Conservation (phyloP, 2,888 invertebrate species). For the Drosophila hamatofila region DNA sequence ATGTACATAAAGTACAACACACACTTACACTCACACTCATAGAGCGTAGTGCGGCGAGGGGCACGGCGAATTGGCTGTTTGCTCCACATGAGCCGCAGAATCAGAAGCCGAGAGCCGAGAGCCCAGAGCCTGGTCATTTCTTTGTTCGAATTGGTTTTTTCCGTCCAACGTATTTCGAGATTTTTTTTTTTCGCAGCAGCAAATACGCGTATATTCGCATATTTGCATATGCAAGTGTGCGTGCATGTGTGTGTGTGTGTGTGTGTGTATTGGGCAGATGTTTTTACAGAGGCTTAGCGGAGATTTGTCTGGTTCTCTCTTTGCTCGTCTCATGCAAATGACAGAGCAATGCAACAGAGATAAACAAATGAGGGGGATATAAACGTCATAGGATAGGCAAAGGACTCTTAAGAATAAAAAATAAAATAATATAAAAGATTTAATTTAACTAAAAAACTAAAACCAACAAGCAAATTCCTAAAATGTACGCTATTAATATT, state of each 20-base stretch:
- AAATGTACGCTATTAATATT: too few relatives aligned
- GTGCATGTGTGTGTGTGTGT: conserved; percentile 21
- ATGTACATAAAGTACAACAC: conserved; percentile 78
- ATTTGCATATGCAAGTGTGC: conserved; percentile 18
- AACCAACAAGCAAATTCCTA: too few relatives aligned
- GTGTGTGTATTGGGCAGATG: conserved; percentile 66
- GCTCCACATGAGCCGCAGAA: conserved; percentile 57
- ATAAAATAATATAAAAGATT: too few relatives aligned
- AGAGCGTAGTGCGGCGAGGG: conserved; percentile 9
- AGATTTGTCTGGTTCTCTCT: conserved; percentile 62
- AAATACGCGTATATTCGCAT: conserved; percentile 19
- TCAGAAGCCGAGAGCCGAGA: conserved; percentile 60
- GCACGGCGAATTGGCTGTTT: conserved; percentile 10
- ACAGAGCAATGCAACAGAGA: conserved; percentile 35
- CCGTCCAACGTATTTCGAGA: conserved; percentile 60
- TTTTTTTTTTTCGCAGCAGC: conserved; percentile 20
- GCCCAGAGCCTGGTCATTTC: conserved; percentile 78
- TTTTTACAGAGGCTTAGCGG: conserved; percentile 65
- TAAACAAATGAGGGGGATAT: conserved; percentile 14
- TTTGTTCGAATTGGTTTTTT: conserved; percentile 78
- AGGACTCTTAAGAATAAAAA: conserved; percentile 6
- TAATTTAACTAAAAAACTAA: too few relatives aligned
- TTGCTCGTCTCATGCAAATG: conserved; percentile 52
- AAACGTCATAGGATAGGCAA: neutral
- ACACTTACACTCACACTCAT: conserved; percentile 37